Percentiles rank a stretch among this genome's conserved stretches.
Conservation (phyloP, 2,797 vertebrate genomes). For the Melanotaenia maccullochi region DNA sequence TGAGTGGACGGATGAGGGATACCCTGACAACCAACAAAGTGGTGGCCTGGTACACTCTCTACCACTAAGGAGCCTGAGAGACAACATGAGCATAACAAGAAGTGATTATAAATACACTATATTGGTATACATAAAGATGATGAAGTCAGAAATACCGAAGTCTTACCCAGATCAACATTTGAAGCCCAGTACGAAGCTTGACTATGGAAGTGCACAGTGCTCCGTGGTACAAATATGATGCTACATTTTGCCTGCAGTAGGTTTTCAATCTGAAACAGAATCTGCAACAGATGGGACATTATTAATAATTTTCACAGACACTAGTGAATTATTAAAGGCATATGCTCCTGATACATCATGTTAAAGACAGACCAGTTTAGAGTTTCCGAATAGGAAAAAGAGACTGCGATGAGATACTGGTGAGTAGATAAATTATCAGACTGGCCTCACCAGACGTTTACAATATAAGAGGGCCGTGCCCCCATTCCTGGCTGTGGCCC, state of each 20-base stretch:
- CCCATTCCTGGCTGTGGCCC: constrained; percentile 88
- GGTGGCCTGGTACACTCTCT: constrained; percentile 67
- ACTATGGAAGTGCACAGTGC: constrained; percentile 71
- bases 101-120: neutral
- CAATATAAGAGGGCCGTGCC: constrained; percentile 89
- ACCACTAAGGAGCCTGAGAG: constrained; percentile 74
- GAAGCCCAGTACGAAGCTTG: constrained; percentile 76
- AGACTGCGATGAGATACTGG: constrained; percentile 10
- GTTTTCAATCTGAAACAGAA: constrained; percentile 80
- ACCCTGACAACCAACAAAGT: constrained; percentile 66
- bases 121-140: too few relatives aligned
- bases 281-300: constrained; percentile 70
- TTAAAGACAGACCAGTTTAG: constrained; percentile 5
- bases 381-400: constrained; percentile 10
- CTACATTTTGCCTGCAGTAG: constrained; percentile 78
- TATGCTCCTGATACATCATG: constrained; percentile 48
- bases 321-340: constrained; percentile 35
- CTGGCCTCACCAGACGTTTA: constrained; percentile 88
- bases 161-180: constrained; percentile 78
- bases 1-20: constrained; percentile 58
- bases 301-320: constrained; percentile 57
- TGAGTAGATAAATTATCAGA: constrained; percentile 22
- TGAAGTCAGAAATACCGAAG: neutral
- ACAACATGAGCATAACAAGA: constrained; percentile 51
- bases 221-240: constrained; percentile 69